phyloP scores from a whole-genome alignment of 1,140 invertebrate genomes.

The Drosophila yakuba region DNA sequence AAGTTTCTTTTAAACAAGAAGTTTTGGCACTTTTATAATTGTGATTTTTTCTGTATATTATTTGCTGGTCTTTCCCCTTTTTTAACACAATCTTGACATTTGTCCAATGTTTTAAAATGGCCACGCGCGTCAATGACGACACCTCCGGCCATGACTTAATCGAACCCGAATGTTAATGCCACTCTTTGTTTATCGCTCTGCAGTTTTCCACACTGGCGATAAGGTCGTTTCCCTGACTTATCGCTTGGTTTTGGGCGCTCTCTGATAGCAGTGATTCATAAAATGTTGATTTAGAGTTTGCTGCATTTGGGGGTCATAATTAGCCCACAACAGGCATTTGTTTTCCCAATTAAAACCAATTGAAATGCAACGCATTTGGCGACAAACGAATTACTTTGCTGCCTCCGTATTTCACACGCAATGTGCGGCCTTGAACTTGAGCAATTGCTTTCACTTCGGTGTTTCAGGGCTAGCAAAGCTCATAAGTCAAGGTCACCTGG shows the following conservation, averaged over 20 bases:
- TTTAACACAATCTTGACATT: background rate
- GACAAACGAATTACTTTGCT: conserved; percentile 17
- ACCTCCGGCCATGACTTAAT: conserved; percentile 55
- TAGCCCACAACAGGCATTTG: no score
- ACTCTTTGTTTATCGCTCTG: conserved; percentile 26
- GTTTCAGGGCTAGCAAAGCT: conserved; percentile 18
- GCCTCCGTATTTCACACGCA: conserved; percentile 26
- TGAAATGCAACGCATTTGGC: conserved; percentile 24
- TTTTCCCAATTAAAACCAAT: conserved; percentile 22
- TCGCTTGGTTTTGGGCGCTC: conserved; percentile 8
- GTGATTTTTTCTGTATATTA: background rate
- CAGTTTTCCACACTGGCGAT: conserved; percentile 11
- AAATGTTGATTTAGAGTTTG: background rate
- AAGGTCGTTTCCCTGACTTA: conserved; percentile 18
- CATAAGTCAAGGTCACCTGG: conserved; percentile 39
- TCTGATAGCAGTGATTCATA: conserved; percentile 25
- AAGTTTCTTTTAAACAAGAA: no score
- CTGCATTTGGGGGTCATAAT: background rate
- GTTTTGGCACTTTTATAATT: no score
- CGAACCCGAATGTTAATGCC: conserved; percentile 43
- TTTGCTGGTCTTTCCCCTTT: background rate
- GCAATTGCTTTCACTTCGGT: conserved; percentile 23
- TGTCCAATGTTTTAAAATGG: background rate
- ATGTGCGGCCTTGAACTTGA: conserved; percentile 44
- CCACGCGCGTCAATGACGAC: conserved; percentile 49